Evolutionary conservation across 2,797 vertebrate genomes (phyloP).

Genomic region (Smutsia temminckii): DNA sequence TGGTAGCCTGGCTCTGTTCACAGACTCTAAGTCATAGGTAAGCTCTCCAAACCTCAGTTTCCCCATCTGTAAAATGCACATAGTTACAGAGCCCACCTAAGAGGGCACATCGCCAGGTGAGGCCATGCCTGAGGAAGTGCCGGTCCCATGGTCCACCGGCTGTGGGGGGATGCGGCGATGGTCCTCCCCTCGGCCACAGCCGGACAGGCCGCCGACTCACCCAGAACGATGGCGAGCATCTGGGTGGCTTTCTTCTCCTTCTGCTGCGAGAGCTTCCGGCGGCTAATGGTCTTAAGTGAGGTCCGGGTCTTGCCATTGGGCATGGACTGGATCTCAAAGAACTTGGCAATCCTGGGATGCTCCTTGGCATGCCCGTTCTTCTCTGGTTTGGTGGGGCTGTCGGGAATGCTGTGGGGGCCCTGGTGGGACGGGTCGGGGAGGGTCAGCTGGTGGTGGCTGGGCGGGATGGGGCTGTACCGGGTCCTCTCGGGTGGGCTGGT

Average conservation of each 20-base stretch:
- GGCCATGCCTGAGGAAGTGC: background rate
- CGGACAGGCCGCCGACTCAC: conserved; percentile 84
- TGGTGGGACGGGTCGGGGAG: conserved; percentile 85
- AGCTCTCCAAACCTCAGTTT: background rate
- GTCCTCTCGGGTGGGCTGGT: conserved; percentile 91
- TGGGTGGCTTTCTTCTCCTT: conserved; percentile 99
- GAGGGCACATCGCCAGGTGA: background rate
- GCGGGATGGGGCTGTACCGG: conserved; percentile 88
- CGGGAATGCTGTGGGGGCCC: conserved; percentile 84
- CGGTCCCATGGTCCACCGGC: background rate
- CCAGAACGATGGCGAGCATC: conserved; percentile 98
- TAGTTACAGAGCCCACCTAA: background rate
- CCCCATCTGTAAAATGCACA: background rate
- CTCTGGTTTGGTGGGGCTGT: conserved; percentile 86
- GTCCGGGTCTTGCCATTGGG: conserved; percentile 96
- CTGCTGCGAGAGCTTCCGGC: conserved; percentile 97
- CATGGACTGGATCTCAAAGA: conserved; percentile 95
- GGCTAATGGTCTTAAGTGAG: conserved; percentile 93
- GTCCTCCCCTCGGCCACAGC: no score
- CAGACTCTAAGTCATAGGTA: background rate
- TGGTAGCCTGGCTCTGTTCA: background rate
- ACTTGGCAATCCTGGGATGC: conserved; percentile 87
- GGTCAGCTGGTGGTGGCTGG: conserved; percentile 86
- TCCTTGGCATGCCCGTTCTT: conserved; percentile 93
- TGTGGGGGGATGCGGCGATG: accelerated